Evolutionary conservation across 1,140 invertebrate genomes (phyloP), one percentile per base, ranked within the genome.

Genomic region (Xylocopa sonorina): DNA sequence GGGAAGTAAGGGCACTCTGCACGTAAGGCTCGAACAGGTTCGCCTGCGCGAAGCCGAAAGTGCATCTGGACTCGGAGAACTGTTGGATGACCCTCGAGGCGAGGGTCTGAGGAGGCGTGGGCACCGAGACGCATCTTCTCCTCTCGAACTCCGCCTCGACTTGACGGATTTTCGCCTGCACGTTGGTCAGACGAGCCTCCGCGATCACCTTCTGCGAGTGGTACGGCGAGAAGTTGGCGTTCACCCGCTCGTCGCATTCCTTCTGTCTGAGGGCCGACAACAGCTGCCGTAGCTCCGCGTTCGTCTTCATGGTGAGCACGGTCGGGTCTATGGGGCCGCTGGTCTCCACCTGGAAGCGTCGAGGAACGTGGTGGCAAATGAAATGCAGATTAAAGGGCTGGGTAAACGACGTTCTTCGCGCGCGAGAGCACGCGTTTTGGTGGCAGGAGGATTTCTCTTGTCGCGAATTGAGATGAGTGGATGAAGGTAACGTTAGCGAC

Each of bases 91-190:
- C 29, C 1, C 68, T 63, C n/a, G 83, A 63, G 3, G 82, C 58
- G 18, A 87, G 55, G 3, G 83, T 60, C 10, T 85, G 74, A 3
- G 72, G 50, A 2, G 82, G 81, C 2, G 72, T 55, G 1, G 82
- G 81, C 2, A 82, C 4, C 9, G 51, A 34, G 43, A 71, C 51
- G 14, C 68, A 41, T 68, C 90, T 86, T n/a, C 90, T 82, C 9
- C 85, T 85, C 0, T 90, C 80, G 63, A 93, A 91, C 71, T 92
- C 92, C 0, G 73, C 62, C 63, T 92, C 91, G 6, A 92, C 79
- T 60, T 92, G 90, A 0, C 27, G 38, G 2, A 92, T 91, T 75
- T 92, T 92, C 10, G 62, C 87, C 51, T 89, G 88, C 1, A 92
- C 80, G 68, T 89, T 90, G 12, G 63, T 77, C 41, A 92, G 27